Evolutionary conservation across 2,113 vertebrate species (phyloP).

Genomic region (Tonatia bakeri): DNA sequence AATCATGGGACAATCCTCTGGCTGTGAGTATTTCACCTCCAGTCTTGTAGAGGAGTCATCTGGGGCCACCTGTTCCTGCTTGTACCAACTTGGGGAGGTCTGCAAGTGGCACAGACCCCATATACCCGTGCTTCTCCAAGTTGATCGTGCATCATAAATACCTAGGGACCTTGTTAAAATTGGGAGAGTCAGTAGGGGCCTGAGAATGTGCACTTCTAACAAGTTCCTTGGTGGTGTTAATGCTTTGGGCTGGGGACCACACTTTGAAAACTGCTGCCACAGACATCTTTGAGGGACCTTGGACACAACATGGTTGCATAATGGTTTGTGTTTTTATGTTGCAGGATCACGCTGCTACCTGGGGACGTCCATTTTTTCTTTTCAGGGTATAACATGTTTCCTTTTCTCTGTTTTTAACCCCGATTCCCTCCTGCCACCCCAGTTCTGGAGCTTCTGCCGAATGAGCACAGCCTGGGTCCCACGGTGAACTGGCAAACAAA

Average conservation of each 20-base stretch:
- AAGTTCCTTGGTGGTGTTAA: background rate
- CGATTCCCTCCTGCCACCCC: background rate
- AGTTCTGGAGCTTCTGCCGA: background rate
- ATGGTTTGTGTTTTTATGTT: conserved; percentile 75
- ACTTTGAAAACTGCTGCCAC: background rate
- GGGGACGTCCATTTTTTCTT: conserved; percentile 81
- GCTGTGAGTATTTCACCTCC: conserved; percentile 36
- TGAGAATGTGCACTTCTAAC: background rate
- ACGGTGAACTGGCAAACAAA: background rate
- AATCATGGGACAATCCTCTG: background rate
- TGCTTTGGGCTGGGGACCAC: background rate
- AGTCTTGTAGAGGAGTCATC: background rate
- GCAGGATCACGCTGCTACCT: conserved; percentile 72
- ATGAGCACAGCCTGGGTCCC: background rate
- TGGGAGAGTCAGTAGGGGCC: background rate
- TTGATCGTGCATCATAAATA: background rate
- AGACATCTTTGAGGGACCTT: background rate
- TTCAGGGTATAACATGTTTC: conserved; percentile 80
- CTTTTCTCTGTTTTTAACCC: background rate
- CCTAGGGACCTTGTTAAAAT: background rate
- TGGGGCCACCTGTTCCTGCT: background rate
- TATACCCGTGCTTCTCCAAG: background rate
- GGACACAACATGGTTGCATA: background rate
- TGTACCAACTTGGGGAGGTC: background rate
- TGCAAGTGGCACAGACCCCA: too few species aligned